These are phyloP conservation scores for Leptinotarsa peninsularis DNA, from an alignment of 2,888 invertebrate genomes.

Conservation along the genomic window DNA sequence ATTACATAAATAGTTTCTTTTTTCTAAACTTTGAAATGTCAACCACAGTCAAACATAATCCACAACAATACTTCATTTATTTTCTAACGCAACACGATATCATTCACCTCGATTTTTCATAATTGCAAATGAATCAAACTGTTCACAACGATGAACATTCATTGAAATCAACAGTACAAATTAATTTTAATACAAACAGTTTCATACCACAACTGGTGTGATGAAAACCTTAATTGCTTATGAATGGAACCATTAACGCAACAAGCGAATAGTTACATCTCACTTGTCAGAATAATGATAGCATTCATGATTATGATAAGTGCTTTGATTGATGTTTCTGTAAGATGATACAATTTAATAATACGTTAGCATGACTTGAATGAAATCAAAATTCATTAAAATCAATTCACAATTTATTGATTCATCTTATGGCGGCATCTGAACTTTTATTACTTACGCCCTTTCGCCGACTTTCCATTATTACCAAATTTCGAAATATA, in stretches of 20 bases:
- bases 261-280: conserved; percentile 17
- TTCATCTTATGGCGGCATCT: no score
- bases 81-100: background rate
- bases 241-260: conserved; percentile 20
- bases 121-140: background rate
- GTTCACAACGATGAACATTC: background rate
- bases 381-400: no score
- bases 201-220: conserved; percentile 1
- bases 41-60: no score
- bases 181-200: conserved; percentile 10
- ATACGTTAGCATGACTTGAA: background rate
- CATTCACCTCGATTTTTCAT: background rate
- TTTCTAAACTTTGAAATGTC: no score
- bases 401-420: no score
- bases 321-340: background rate
- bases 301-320: conserved; percentile 2
- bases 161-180: background rate
- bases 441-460: no score
- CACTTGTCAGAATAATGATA: conserved; percentile 16
- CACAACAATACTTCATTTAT: background rate
- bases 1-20: no score
- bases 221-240: conserved; percentile 6
- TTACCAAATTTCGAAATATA: no score
- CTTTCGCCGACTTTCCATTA: no score
- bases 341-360: background rate